Evolutionary conservation across 2,797 vertebrate species (phyloP), one percentile per base, ranked within the genome.

Genomic region (Myoxocephalus aenaeus): DNA sequence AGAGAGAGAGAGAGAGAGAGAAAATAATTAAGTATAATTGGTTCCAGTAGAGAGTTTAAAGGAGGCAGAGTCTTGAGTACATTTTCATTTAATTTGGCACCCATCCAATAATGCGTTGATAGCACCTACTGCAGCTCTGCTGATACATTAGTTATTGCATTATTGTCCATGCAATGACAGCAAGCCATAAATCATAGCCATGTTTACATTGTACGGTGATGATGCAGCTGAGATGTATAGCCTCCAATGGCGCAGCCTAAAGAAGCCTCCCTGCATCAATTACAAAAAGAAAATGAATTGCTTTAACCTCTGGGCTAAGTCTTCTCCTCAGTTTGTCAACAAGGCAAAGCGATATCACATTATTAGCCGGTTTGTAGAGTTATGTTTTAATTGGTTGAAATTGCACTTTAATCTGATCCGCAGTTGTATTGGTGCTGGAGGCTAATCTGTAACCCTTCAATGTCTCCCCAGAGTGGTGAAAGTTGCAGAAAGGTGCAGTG

Each of bases 131-230:
- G 51, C 51, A 46, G 84, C 58, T 61, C 59, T 20, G 32, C 53
- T 79, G 73, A 76, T 79, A 50, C 50, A 70, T 84, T 59, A 75
- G 36, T 86, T 84, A 82, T 76, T 81, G 48, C 67, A 75, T 84
- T 63, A 84, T 36, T 12, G 57, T 62, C 65, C 38, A 13, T 75
- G 34, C 70, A 57, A 1, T 81, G 81, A 89, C 85, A 88, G 69
- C 54, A 25, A 54, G 54, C 36, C 63, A 77, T 89, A 81, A 81
- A 48, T 89, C 79, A 87, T 12, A 50, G 73, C 15, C 61, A 62
- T 80, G 82, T 86, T 91, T 82, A 83, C 73, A 73, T 81, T 84
- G 63, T 70, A 77, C 77, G 54, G 65, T 51, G 80, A 79, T 70
- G 76, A 82, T 57, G 32, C 48, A 14, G 75, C 63, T 76, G 56